These are phyloP conservation scores for Takifugu ocellatus DNA, from an alignment of 2,797 vertebrate species.

Conservation along the genomic window DNA sequence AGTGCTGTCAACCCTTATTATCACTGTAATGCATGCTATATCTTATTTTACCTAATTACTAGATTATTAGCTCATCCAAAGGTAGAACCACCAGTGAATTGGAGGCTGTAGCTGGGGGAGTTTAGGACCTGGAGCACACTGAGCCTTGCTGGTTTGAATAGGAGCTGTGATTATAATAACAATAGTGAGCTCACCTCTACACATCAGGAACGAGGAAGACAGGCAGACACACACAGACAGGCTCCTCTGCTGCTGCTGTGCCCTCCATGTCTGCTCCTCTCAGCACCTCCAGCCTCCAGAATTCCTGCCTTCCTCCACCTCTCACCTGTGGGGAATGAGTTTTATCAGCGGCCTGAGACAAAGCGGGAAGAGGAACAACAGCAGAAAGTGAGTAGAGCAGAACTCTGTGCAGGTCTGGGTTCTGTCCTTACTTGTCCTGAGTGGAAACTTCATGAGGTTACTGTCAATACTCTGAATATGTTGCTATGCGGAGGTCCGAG, in stretches of 20 bases:
- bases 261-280: neutral
- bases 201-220: constrained; percentile 44
- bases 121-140: constrained; percentile 63
- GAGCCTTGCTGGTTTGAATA: too few relatives aligned
- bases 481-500: neutral
- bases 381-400: constrained; percentile 67
- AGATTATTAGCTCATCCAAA: too few relatives aligned
- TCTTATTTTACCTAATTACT: too few relatives aligned
- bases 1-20: too few relatives aligned
- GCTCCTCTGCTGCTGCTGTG: constrained; percentile 3
- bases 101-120: neutral
- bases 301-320: constrained; percentile 7
- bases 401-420: neutral
- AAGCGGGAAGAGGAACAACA: constrained; percentile 68
- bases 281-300: constrained; percentile 4
- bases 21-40: too few relatives aligned
- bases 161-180: too few relatives aligned
- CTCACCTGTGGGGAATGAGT: constrained; percentile 70
- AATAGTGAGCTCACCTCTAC: constrained; percentile 55
- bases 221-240: neutral
- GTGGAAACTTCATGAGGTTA: neutral
- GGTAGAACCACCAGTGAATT: too few relatives aligned
- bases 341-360: constrained; percentile 69
- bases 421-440: constrained; percentile 17
- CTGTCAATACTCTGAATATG: neutral